Evolutionary conservation across 2,113 vertebrate genomes (phyloP), one percentile per base, ranked within the genome.

Genomic region (Sturnira hondurensis): DNA sequence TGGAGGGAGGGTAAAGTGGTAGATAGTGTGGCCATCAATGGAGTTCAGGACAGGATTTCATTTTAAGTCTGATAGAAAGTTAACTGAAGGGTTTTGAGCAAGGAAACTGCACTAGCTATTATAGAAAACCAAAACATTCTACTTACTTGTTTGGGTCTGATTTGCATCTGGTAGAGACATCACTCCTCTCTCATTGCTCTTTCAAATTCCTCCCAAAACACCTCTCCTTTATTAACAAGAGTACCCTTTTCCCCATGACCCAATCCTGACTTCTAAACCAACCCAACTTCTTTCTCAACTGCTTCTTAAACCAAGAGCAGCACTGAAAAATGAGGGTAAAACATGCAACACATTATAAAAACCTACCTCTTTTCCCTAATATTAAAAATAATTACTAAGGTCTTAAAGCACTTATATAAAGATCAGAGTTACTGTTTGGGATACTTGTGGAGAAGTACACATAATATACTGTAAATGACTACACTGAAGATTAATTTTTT

Each of bases 241-340:
- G 28, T 15, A 56, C 10, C 45, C 36, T 81, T 78, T 89, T 50
- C 13, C 26, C 14, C 7, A 3, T 58, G 31, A 65, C 43, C 41
- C 16, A 84, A 89, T 71, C 11, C 45, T 76, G 33, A 88, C 41
- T 96, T 94, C 61, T 73, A 38, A 96, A 24, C 36, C 28, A 89
- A 85, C 19, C 78, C 33, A 95, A 68, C 11, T 38, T 93, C 17
- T 89, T 95, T 93, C 36, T 90, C 86, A 96, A 58, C 41, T 71
- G 68, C 54, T 96, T 78, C 81, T 90, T 86, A 92, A 91, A 87
- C 15, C 4, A 90, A 63, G 17, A 89, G 19, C 4, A 91, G 33
- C 26, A 20, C 1, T 80, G 28, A 58, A 90, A 84, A 58, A 38
- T 13, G 0, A 80, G 12, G 8, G 2, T 61, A 70, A 94, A 38